Evolutionary conservation across 2,888 invertebrate genomes (phyloP), one percentile per base, ranked within the genome.

Genomic region (Salpingus planirostris): DNA sequence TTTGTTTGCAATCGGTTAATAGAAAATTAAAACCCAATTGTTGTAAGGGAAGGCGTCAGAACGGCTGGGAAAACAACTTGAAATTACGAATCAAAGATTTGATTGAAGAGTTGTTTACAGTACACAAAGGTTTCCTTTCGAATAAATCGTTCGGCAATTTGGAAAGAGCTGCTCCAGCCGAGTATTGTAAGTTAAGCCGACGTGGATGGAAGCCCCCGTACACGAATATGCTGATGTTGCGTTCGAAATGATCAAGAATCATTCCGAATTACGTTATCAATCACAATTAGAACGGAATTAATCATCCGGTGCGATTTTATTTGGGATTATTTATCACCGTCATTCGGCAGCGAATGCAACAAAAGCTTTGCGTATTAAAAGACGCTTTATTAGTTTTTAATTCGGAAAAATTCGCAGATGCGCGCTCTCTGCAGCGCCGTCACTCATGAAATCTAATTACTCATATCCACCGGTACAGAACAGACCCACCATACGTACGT

Each of bases 71-170:
- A 42, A 42, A 42, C 42, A 42, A 42, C 42, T 42, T 40, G 36
- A 42, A 42, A 42, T 40, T 42, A 42, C 42, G 37, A 39, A 42
- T 42, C 42, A 42, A 42, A 42, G 39, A 40, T 39, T 42, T 42
- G 42, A 40, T 42, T 40, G 42, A 42, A 42, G 36, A 40, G 42
- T 42, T 42, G 42, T 42, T 42, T 40, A 42, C 42, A 37, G 35
- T 40, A 40, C 37, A 42, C 37, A 42, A 42, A 40, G 39, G 39
- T 37, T 42, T 37, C 35, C 31, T 38, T 37, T 42, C 42, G 29
- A 39, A 39, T 36, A 34, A 39, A 42, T 42, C 36, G 42, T 37
- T 40, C 33, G 28, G 31, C 30, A 36, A 40, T 36, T 32, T 29
- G 28, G 27, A 39, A 24, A 33, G 27, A 25, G 29, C 18, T 28